These are phyloP conservation scores for Hymenopus coronatus DNA, from an alignment of 2,888 invertebrate genomes.

Conservation along the genomic window DNA sequence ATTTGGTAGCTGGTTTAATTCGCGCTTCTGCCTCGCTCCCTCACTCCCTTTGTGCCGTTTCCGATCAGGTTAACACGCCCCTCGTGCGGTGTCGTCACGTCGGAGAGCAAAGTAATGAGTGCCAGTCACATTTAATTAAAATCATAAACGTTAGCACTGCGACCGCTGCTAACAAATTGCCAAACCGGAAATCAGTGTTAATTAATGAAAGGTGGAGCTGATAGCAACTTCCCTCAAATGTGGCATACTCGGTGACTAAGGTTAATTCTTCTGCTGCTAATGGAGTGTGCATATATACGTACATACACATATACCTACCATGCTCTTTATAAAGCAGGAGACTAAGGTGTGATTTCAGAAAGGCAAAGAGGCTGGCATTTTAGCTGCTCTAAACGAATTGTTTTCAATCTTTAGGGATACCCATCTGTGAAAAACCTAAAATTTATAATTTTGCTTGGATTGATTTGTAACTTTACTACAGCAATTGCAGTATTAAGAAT, in stretches of 20 bases:
- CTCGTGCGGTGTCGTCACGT: neutral
- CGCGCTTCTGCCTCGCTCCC: neutral
- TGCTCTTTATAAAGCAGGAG: no score
- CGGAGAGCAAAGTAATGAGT: slow-evolving; percentile 2
- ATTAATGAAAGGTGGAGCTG: slow-evolving; percentile 23
- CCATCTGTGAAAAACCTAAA: no score
- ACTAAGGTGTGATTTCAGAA: no score
- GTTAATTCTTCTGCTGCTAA: neutral
- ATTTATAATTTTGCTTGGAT: no score
- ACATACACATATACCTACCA: no score
- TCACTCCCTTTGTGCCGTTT: neutral
- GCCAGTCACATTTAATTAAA: slow-evolving; percentile 27
- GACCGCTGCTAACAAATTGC: neutral
- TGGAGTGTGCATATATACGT: neutral
- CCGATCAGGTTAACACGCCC: neutral
- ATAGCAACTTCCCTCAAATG: neutral
- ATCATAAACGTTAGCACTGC: slow-evolving; percentile 11
- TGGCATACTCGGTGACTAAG: neutral
- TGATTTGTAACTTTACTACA: no score
- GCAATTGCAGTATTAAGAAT: no score
- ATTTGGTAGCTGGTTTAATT: neutral
- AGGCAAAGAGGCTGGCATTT: no score
- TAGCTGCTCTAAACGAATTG: no score
- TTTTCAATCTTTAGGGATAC: no score
- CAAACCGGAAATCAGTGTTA: slow-evolving; percentile 28